Percentiles rank a stretch among this genome's conserved stretches.
These are phyloP conservation scores for Carlito syrichta DNA, from an alignment of 2,113 vertebrate genomes.

Conservation along the genomic window DNA sequence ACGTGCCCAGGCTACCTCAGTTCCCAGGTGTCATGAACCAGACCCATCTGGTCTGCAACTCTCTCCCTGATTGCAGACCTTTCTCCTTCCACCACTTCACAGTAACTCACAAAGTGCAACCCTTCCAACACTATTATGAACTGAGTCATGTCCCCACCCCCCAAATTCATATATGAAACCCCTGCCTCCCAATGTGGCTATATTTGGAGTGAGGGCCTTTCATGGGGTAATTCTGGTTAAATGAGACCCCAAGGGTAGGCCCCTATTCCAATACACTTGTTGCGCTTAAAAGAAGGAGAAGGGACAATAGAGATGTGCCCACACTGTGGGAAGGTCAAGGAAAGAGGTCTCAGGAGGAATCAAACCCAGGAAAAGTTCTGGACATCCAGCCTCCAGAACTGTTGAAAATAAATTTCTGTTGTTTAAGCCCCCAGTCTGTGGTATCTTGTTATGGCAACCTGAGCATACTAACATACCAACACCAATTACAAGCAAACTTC, in stretches of 20 bases:
- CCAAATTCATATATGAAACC: background rate
- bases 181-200: background rate
- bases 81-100: background rate
- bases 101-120: background rate
- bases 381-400: background rate
- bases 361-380: background rate
- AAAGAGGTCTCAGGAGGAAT: background rate
- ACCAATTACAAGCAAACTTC: background rate
- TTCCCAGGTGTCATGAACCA: background rate
- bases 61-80: background rate
- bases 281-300: background rate
- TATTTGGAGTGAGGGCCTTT: background rate
- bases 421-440: background rate
- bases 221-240: background rate
- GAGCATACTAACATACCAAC: background rate
- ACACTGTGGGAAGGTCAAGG: background rate
- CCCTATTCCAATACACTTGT: background rate
- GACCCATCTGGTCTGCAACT: background rate
- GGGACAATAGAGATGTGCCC: background rate
- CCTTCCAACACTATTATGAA: background rate
- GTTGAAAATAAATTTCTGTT: background rate
- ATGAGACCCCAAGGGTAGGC: background rate
- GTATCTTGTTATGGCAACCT: background rate
- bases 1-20: background rate
- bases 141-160: background rate